Evolutionary conservation across 2,797 vertebrate species (phyloP).

Genomic region (Echiichthys vipera): DNA sequence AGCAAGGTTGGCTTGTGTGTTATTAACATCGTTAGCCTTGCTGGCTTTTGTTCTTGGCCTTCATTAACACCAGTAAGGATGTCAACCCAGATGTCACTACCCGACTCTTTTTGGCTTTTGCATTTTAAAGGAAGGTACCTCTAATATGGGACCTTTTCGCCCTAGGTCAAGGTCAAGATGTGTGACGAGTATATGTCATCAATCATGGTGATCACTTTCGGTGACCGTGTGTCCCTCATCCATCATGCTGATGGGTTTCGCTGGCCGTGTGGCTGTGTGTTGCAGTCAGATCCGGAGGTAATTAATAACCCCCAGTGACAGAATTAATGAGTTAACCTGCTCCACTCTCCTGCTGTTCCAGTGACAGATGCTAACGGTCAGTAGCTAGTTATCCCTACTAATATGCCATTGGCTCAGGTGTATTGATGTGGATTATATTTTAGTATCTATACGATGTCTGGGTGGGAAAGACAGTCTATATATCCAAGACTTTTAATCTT

Average conservation of each 20-base stretch:
- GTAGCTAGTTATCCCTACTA: slow-evolving; percentile 66
- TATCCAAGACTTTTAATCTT: slow-evolving; percentile 6
- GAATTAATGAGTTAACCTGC: slow-evolving; percentile 82
- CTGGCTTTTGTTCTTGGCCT: slow-evolving; percentile 69
- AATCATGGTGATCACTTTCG: slow-evolving; percentile 81
- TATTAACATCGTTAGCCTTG: slow-evolving; percentile 52
- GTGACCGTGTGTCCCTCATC: slow-evolving; percentile 85
- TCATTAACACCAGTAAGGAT: slow-evolving; percentile 63
- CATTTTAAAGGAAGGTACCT: slow-evolving; percentile 50
- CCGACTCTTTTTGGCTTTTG: slow-evolving; percentile 44
- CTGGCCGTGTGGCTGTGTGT: slow-evolving; percentile 73
- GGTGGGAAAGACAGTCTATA: slow-evolving; percentile 12
- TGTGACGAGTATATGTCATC: slow-evolving; percentile 77
- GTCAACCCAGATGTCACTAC: slow-evolving; percentile 62
- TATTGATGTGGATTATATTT: slow-evolving; percentile 26
- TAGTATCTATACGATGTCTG: slow-evolving; percentile 28
- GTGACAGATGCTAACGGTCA: slow-evolving; percentile 78
- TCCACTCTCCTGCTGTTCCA: slow-evolving; percentile 77
- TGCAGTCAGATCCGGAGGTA: slow-evolving; percentile 69
- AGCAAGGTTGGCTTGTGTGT: slow-evolving; percentile 51
- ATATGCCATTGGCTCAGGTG: slow-evolving; percentile 66
- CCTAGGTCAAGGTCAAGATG: slow-evolving; percentile 83
- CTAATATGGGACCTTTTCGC: slow-evolving; percentile 36
- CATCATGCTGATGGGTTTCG: slow-evolving; percentile 80
- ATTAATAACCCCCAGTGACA: slow-evolving; percentile 77